Evolutionary conservation across 1,140 invertebrate genomes (phyloP).

Genomic region (Hyposmocoma kahamanoa): DNA sequence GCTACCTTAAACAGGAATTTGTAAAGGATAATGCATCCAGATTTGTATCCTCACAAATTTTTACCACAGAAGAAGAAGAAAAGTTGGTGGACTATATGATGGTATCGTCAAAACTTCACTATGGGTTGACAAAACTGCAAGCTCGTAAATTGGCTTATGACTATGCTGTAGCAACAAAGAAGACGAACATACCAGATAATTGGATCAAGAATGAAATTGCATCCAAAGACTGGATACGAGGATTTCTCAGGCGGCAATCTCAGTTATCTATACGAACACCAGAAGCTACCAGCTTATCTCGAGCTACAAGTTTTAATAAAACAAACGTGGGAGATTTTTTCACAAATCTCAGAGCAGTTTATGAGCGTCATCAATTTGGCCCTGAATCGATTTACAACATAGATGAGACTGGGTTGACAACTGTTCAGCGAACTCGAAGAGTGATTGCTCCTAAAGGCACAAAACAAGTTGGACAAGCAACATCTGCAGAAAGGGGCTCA

Average conservation of each 20-base stretch:
- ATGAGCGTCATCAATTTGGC: constrained; percentile 2
- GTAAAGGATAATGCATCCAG: constrained; percentile 12
- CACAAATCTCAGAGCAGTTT: constrained; percentile 9
- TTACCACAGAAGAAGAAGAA: constrained; percentile 20
- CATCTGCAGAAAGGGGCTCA: constrained; percentile 38
- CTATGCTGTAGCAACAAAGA: constrained; percentile 22
- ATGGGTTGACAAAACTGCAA: constrained; percentile 26
- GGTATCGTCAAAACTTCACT: constrained; percentile 26
- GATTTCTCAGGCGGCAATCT: constrained; percentile 42
- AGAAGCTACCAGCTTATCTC: constrained; percentile 35
- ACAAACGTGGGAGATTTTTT: constrained; percentile 28
- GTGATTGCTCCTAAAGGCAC: constrained; percentile 30
- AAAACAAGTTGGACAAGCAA: constrained; percentile 35
- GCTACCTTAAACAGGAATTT: constrained; percentile 23
- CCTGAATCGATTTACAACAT: not conserved
- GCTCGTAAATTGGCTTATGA: constrained; percentile 27
- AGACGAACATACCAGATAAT: constrained; percentile 13
- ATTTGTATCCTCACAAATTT: constrained; percentile 8
- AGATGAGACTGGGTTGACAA: constrained; percentile 16
- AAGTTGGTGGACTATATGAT: constrained; percentile 25
- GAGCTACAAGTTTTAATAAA: constrained; percentile 37
- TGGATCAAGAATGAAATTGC: constrained; percentile 22
- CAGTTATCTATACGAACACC: constrained; percentile 33
- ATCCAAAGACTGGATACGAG: constrained; percentile 36
- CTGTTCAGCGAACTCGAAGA: constrained; percentile 16